Evolutionary conservation across 2,113 vertebrate species (phyloP).

Genomic region (Scartelaos histophorus): DNA sequence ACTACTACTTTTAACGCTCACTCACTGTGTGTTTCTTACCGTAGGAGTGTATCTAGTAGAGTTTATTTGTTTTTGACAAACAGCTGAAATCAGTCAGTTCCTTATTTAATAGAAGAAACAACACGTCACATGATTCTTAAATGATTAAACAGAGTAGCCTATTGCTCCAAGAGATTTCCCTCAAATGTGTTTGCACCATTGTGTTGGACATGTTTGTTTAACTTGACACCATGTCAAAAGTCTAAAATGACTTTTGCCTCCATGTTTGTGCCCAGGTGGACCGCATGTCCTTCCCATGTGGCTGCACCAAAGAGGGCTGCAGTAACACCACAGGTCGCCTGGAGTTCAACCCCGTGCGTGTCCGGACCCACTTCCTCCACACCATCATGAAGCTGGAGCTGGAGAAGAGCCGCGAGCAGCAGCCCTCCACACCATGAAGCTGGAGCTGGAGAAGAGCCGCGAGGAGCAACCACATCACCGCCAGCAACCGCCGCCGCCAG

Average conservation of each 20-base stretch:
- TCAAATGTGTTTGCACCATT: no score
- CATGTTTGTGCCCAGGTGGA: conserved; percentile 82
- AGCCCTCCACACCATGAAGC: conserved; percentile 94
- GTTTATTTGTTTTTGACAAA: no score
- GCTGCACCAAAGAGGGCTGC: conserved; percentile 94
- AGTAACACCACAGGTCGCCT: conserved; percentile 90
- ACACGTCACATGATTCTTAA: no score
- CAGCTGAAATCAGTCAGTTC: no score
- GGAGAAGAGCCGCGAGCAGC: conserved; percentile 89
- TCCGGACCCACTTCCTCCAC: conserved; percentile 96
- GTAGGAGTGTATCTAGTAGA: background rate
- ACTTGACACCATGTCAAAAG: background rate
- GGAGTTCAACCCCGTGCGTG: conserved; percentile 95
- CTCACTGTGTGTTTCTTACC: conserved; percentile 28
- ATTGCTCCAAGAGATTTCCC: no score
- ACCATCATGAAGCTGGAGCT: conserved; percentile 97
- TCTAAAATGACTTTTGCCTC: background rate
- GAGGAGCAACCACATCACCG: conserved; percentile 79
- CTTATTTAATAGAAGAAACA: no score
- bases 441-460: conserved; percentile 90
- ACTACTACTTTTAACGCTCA: conserved; percentile 28
- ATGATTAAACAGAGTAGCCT: no score
- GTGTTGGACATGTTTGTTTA: background rate
- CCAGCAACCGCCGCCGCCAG: conserved; percentile 83
- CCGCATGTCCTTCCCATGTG: conserved; percentile 95